Evolutionary conservation across 2,113 vertebrate genomes (phyloP), one percentile per base, ranked within the genome.

Genomic region (Peromyscus leucopus): DNA sequence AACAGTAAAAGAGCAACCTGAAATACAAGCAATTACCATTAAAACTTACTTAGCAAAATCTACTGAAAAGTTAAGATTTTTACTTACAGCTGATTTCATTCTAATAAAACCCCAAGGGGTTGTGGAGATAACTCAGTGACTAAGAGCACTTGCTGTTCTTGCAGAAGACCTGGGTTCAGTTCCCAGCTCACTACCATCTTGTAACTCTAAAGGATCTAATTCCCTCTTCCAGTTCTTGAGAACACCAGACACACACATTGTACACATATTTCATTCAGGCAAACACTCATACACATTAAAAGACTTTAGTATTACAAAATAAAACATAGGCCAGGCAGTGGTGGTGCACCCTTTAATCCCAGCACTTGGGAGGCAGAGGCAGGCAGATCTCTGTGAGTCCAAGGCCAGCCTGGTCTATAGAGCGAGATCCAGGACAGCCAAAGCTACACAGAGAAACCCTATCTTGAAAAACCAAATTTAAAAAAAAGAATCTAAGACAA

Each of bases 1-100:
- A 99, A 98, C 4, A 99, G 98, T n/a, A 99, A 98, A 74, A 99
- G 98, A 57, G 99, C 99, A 98, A 99, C 99, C 99, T 99, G 98
- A 75, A 98, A 98, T 0, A 80, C 22, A 57, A 98, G 31, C 1
- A 80, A n/a, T 24, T 92, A 63, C 24, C 0, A 46, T 93, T 83
- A 97, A 93, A 6, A 94, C 24, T 24, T 59, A 94, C 11, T 57
- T 5, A 71, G 74, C 15, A 22, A 90, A n/a, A 1, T 78, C 24
- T 83, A 63, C 28, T 36, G 48, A 88, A n/a, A 92, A 67, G 28
- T 31, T 71, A 46, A 42, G 21, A 16, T 76, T 93, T 85, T 76
- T 22, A 86, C n/a, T 88, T 36, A 90, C 3, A 93, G 42, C 48
- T 24, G 46, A 75, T 10, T 11, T n/a, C 21, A 59, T 39, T n/a